These are phyloP conservation scores for Gobionotothen gibberifrons DNA, from an alignment of 2,797 vertebrate genomes.

Conservation along the genomic window DNA sequence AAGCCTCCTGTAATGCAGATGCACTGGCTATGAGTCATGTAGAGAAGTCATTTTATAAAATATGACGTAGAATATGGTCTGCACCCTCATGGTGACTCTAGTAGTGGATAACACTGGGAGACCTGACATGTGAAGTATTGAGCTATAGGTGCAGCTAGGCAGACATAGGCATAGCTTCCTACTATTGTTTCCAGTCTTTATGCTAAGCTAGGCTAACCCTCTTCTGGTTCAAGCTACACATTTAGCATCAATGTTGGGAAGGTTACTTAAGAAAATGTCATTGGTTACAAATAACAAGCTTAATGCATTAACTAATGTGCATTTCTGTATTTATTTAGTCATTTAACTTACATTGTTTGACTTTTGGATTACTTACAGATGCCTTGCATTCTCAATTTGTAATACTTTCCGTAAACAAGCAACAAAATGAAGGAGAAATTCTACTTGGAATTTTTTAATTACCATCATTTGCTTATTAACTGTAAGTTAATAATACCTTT, in stretches of 20 bases:
- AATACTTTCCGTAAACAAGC: no score
- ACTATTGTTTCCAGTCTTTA: not conserved
- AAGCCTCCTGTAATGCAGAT: constrained; percentile 5
- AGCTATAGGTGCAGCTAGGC: not conserved
- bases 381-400: no score
- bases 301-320: no score
- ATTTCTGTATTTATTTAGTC: no score
- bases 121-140: not conserved
- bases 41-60: constrained; percentile 25
- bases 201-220: constrained; percentile 9
- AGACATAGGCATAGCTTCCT: not conserved
- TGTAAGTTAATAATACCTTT: no score
- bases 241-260: not conserved
- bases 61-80: not conserved
- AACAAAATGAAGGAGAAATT: no score
- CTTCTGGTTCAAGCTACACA: not conserved
- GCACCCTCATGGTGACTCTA: not conserved
- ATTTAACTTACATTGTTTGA: no score
- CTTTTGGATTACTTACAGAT: no score
- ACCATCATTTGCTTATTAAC: no score
- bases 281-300: no score
- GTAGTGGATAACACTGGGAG: not conserved
- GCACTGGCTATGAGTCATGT: constrained; percentile 8
- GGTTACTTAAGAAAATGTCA: no score
- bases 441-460: no score